Percentiles rank a stretch among this genome's conserved stretches.
phyloP scores from a whole-genome alignment of 1,140 invertebrate species.

The Venturia canescens region DNA sequence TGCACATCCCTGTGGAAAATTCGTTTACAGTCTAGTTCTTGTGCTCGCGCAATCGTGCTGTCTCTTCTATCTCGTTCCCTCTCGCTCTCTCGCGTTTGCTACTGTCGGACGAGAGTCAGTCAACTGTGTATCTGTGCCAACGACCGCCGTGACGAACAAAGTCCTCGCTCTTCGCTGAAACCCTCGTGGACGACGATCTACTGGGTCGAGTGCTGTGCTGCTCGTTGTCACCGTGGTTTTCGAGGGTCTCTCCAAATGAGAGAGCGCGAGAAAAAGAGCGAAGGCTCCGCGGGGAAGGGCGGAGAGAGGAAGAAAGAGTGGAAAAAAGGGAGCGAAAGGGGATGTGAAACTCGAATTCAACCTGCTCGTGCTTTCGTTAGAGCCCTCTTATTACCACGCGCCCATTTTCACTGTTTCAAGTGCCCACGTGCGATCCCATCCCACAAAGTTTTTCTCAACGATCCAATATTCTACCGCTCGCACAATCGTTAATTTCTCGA shows the following conservation, averaged over 20 bases:
- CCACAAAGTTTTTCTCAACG: neutral
- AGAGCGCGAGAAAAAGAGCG: neutral
- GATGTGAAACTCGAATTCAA: neutral
- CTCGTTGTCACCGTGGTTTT: slow-evolving; percentile 10
- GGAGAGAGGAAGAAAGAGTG: too few relatives aligned
- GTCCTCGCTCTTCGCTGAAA: slow-evolving; percentile 29
- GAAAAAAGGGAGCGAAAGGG: too few relatives aligned
- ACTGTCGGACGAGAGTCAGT: slow-evolving; percentile 23
- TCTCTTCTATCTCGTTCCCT: neutral
- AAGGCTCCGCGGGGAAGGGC: too few relatives aligned
- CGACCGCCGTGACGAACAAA: neutral
- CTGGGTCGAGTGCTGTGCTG: slow-evolving; percentile 56
- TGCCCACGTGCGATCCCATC: neutral
- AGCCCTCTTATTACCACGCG: slow-evolving; percentile 28
- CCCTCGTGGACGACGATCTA: slow-evolving; percentile 50
- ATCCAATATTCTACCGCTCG: neutral
- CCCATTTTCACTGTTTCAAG: slow-evolving; percentile 18
- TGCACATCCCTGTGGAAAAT: slow-evolving; percentile 40
- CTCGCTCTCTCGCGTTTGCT: neutral
- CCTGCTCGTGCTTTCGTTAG: slow-evolving; percentile 21
- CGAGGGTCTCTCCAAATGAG: slow-evolving; percentile 19
- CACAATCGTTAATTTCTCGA: neutral
- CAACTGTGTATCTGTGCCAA: slow-evolving; percentile 20
- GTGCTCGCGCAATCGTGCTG: neutral
- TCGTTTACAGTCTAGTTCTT: slow-evolving; percentile 42